A percentile compares a stretch with the other conserved stretches of the same genome.
These are phyloP conservation scores for Aphis gossypii DNA, from an alignment of 1,140 invertebrate genomes.

Conservation along the genomic window DNA sequence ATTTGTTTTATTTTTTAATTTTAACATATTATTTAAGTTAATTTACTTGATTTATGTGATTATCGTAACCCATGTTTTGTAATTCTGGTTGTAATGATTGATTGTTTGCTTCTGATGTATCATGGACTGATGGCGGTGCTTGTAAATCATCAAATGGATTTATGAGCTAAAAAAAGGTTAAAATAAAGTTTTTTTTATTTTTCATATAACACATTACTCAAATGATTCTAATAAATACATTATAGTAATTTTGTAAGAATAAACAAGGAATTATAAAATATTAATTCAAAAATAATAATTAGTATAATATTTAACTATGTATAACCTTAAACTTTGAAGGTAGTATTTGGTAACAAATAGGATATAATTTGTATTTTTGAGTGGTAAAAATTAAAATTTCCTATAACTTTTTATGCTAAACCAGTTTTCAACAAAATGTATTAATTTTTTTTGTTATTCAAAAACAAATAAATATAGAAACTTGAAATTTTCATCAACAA, in stretches of 20 bases:
- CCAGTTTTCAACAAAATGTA: too few species aligned
- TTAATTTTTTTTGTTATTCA: too few species aligned
- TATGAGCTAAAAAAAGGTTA: conserved; percentile 39
- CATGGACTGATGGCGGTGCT: conserved; percentile 29
- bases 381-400: too few species aligned
- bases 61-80: conserved; percentile 54
- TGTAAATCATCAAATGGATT: conserved; percentile 53
- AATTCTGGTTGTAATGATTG: conserved; percentile 36
- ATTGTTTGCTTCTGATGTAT: conserved; percentile 1
- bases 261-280: too few species aligned
- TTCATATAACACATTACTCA: not conserved
- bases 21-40: not conserved
- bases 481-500: too few species aligned
- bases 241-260: not conserved
- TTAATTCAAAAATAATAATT: too few species aligned
- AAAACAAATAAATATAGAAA: too few species aligned
- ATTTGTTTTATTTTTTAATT: not conserved
- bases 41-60: conserved; percentile 50
- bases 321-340: too few species aligned
- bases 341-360: too few species aligned
- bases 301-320: too few species aligned
- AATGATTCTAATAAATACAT: not conserved
- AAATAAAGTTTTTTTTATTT: not conserved
- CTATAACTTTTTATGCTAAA: too few species aligned
- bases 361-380: too few species aligned